These are phyloP conservation scores for Chymomyza costata DNA, from an alignment of 1,140 invertebrate species.

Conservation along the genomic window DNA sequence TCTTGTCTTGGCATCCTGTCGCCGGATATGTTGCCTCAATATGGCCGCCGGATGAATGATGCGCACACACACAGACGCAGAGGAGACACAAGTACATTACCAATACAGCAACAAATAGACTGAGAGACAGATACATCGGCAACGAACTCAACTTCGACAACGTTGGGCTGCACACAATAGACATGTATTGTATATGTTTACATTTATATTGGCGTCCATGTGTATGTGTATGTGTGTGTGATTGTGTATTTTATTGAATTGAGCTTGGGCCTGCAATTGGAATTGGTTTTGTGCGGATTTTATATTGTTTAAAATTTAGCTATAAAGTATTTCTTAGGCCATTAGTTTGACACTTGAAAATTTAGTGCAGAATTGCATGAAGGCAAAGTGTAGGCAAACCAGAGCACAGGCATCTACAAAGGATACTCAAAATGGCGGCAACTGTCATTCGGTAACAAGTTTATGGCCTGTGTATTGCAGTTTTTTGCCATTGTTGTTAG, in stretches of 20 bases:
- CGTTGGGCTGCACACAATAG: constrained; percentile 43
- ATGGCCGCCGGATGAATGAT: constrained; percentile 72
- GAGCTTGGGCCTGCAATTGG: constrained; percentile 24
- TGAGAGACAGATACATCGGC: constrained; percentile 12
- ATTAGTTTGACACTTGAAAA: constrained; percentile 72
- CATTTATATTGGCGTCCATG: too few relatives aligned
- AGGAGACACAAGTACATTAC: constrained; percentile 30
- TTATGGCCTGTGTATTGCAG: not conserved
- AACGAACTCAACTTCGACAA: not conserved
- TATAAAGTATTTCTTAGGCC: constrained; percentile 72
- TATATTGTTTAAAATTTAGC: constrained; percentile 69
- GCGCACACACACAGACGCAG: constrained; percentile 45
- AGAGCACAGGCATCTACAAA: constrained; percentile 33
- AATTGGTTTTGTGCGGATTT: constrained; percentile 48
- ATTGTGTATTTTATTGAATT: constrained; percentile 71
- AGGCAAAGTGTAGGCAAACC: too few relatives aligned
- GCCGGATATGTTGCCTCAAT: constrained; percentile 72
- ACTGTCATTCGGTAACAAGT: not conserved
- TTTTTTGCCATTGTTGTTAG: constrained; percentile 3
- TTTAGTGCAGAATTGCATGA: constrained; percentile 37
- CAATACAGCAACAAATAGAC: too few relatives aligned
- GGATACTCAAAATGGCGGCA: constrained; percentile 13
- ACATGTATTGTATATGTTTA: not conserved
- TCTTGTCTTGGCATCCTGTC: constrained; percentile 71
- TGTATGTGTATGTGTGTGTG: too few relatives aligned